phyloP scores from a whole-genome alignment of 1,140 invertebrate species.

The Helicoverpa armigera region DNA sequence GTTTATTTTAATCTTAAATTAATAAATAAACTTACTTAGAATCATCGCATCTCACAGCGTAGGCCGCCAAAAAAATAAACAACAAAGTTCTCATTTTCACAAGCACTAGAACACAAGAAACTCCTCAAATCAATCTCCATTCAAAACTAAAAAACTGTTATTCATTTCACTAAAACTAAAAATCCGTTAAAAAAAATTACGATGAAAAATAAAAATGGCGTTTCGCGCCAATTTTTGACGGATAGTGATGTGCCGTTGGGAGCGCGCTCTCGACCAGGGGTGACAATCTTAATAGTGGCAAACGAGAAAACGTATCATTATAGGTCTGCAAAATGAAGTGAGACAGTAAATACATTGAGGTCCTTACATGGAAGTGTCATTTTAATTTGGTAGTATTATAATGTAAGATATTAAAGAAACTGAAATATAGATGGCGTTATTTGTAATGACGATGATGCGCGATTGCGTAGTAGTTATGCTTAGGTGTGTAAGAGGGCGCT shows the following conservation, averaged over 20 bases:
- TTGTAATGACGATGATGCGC: too few species aligned
- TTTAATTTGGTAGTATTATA: too few species aligned
- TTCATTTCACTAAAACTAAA: conserved; percentile 4
- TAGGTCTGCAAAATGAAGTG: too few species aligned
- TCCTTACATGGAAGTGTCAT: too few species aligned
- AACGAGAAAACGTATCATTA: too few species aligned
- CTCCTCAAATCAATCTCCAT: conserved; percentile 35
- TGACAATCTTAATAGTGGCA: too few species aligned
- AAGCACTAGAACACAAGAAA: conserved; percentile 35
- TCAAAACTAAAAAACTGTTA: background rate
- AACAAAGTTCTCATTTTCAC: conserved; percentile 66
- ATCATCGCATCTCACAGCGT: conserved; percentile 72
- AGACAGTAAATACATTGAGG: too few species aligned
- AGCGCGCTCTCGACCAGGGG: conserved; percentile 44
- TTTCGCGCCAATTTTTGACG: conserved; percentile 50
- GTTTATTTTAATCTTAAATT: background rate
- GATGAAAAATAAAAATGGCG: conserved; percentile 22
- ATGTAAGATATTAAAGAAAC: too few species aligned
- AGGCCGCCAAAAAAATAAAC: conserved; percentile 67
- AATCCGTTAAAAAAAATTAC: conserved; percentile 6
- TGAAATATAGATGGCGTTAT: too few species aligned
- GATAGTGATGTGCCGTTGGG: conserved; percentile 1
- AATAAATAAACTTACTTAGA: conserved; percentile 59
- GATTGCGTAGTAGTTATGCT: too few species aligned
- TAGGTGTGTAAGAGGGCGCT: too few species aligned